Evolutionary conservation across 2,113 vertebrate species (phyloP), one percentile per base, ranked within the genome.

Genomic region (Calcarius ornatus): DNA sequence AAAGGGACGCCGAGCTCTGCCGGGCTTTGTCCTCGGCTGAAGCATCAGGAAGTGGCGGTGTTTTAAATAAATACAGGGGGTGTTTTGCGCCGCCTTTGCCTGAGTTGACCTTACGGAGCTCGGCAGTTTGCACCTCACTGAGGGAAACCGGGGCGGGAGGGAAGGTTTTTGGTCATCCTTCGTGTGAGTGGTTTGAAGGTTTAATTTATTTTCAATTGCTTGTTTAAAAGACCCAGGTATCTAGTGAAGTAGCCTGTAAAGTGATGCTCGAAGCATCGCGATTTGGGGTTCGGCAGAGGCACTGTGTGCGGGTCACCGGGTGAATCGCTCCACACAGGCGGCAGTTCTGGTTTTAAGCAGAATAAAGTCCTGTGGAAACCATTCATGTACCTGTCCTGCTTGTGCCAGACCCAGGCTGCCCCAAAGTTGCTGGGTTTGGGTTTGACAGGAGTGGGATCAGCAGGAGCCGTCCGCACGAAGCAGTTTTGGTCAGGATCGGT

Each of bases 201-300:
- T 69, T 60, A 10, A 5, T 31, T 51, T 53, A 0, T 19, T 42
- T 27, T n/a, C 15, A 7, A 4, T 23, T 53, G 27, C 27, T 8
- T 4, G 2, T 38, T 30, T 7, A 3, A 20, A 72, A 43, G 45
- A 6, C 11, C 3, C 1, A 1, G 5, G 6, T 25, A 3, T 18
- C 8, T 42, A 6, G 12, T 1, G 47, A 33, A 42, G 47, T 0
- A 27, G 40, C 15, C 33, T 9, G 8, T 18, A 2, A 30, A 3
- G 0, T 5, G 1, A 8, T 19, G 63, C 43, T 53, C 1, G 7
- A 18, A n/a, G 15, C 18, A 3, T 15, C 25, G 0, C 5, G 0
- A 1, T 9, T 72, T 51, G 35, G 54, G 22, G 33, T 8, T 63
- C 18, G 3, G 18, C 1, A 24, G 33, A 5, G 6, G 35, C 5